Evolutionary conservation across 2,113 vertebrate species (phyloP).

Genomic region (Siniperca chuatsi): DNA sequence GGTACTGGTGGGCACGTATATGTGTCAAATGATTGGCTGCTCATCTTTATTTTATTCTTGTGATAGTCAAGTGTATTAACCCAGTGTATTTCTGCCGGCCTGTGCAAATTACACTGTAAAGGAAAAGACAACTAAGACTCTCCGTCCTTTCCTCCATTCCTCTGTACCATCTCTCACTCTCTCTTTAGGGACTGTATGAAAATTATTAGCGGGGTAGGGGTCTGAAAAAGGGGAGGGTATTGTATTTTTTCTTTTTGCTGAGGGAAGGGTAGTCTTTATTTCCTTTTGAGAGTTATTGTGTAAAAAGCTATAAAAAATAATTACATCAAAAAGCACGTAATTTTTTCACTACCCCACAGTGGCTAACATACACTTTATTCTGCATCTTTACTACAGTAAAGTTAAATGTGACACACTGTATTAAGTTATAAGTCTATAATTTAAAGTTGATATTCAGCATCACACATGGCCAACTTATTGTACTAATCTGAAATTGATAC

Average conservation of each 20-base stretch:
- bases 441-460: too few species aligned
- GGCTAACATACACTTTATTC: neutral
- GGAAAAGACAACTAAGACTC: neutral
- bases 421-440: too few species aligned
- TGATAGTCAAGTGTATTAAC: constrained; percentile 38
- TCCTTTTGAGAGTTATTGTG: neutral
- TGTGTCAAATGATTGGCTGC: constrained; percentile 29
- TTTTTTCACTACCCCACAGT: too few species aligned
- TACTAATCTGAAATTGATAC: too few species aligned
- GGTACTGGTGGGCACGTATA: constrained; percentile 17
- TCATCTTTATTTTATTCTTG: constrained; percentile 51
- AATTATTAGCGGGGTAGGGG: too few species aligned
- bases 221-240: too few species aligned
- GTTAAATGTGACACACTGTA: neutral
- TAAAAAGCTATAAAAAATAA: neutral
- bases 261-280: too few species aligned
- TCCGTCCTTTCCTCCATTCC: neutral
- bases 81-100: neutral
- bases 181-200: neutral
- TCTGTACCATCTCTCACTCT: neutral
- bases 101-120: neutral
- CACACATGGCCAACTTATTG: too few species aligned
- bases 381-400: neutral
- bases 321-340: neutral
- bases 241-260: neutral